Evolutionary conservation across 2,113 vertebrate genomes (phyloP), one percentile per base, ranked within the genome.

Genomic region (Oceanites oceanicus): DNA sequence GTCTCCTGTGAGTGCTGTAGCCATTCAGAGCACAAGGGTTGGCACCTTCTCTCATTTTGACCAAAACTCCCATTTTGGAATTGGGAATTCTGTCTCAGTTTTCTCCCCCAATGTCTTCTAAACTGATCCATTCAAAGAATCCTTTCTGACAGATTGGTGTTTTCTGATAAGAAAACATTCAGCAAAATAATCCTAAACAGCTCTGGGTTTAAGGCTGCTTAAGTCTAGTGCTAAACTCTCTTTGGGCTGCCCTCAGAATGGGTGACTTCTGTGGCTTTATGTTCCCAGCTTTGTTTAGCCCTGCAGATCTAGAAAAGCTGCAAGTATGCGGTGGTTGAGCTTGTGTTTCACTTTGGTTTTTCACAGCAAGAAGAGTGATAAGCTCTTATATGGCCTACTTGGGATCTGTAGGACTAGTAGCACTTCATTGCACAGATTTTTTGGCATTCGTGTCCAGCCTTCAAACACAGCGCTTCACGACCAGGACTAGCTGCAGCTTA

Each of bases 401-500:
- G 56, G 62, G 80, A 81, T 86, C 68, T 44, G 50, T 62, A 44
- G n/a, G 88, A 88, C 78, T 63, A 42, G 84, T 75, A 44, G 63
- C 74, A 85, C 86, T 96, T 61, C 19, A 86, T 79, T 86, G 89
- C 75, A 21, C 75, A 62, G 55, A 91, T 40, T 87, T 91, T 88
- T 68, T 76, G 76, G 82, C 62, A 66, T 44, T 61, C 5, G 0
- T 61, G 23, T 80, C 75, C 66, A 86, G 65, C 56, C 70, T 92
- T 92, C 76, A n/a, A 78, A 70, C 65, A 59, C 65, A 66, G 22
- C 15, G 4, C 71, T 94, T 91, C 86, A 32, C 0, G 13, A 92
- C 75, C 86, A 71, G 94, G 88, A 96, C 94, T 97, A 74, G 92
- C 32, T 38, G 32, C 30, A 87, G 83, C 49, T 79, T 94, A 67